Evolutionary conservation across 2,113 vertebrate species (phyloP).

Genomic region (Clinocottus analis): DNA sequence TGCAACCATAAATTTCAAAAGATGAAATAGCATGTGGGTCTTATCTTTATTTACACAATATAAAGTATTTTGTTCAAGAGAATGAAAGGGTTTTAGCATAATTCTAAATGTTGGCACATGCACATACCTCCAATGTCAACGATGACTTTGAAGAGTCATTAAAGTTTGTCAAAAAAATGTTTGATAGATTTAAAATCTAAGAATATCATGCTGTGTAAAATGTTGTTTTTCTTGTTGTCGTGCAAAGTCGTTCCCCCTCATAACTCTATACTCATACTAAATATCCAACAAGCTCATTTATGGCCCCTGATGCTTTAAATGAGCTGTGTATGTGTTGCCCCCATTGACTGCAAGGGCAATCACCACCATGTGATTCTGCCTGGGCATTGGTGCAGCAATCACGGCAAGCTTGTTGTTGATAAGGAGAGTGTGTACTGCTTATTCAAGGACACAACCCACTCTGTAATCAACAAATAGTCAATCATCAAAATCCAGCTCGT

Average conservation of each 20-base stretch:
- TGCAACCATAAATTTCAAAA: conserved; percentile 62
- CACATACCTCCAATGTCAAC: not conserved
- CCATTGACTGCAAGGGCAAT: conserved; percentile 35
- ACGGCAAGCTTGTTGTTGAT: conserved; percentile 39
- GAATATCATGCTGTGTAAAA: not conserved
- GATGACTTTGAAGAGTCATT: not conserved
- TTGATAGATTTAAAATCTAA: not conserved
- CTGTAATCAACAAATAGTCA: conserved; percentile 61
- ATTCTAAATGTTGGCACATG: not conserved
- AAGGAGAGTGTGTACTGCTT: conserved; percentile 20
- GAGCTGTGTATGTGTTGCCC: conserved; percentile 17
- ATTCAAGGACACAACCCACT: conserved; percentile 36
- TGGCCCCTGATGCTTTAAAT: not conserved
- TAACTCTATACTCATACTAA: not conserved
- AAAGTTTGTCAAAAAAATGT: not conserved
- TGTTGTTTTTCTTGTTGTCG: not conserved
- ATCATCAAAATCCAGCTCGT: conserved; percentile 50
- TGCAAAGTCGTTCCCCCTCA: not conserved
- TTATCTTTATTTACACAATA: conserved; percentile 72
- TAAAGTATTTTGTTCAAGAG: conserved; percentile 39
- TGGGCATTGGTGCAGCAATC: conserved; percentile 39
- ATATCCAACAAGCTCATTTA: not conserved
- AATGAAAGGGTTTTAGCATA: conserved; percentile 18
- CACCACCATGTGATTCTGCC: conserved; percentile 20
- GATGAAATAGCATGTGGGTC: conserved; percentile 56